Evolutionary conservation across 37 sponge, comb jelly and placozoan species (phyloP), one percentile per base, ranked within the genome.

Genomic region (Chondrosia reniformis): DNA sequence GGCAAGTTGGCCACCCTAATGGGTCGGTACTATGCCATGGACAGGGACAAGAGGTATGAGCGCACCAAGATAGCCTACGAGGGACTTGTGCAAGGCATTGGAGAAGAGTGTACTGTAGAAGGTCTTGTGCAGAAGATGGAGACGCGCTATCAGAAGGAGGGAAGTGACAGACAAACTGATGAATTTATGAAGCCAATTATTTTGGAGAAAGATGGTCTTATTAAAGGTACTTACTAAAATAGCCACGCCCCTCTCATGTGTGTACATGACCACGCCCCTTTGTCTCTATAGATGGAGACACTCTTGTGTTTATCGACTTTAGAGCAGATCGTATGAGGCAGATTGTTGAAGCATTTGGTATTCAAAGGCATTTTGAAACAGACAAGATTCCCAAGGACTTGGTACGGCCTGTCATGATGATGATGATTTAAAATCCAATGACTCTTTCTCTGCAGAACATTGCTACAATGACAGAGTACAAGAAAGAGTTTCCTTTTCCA

Each of bases 11-110:
- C 97, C 24, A 91, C 97, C 12, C 85, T 97, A 15, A 80, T 74
- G 49, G 97, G 97, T 19, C 92, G 97, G 0, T 97, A 97, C 89
- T 97, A 97, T 76, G 97, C 97, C 31, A 97, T 97, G 97, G 97
- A 97, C 83, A 71, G 97, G 76, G 97, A 97, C 87, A 97, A 93
- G 85, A 24, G 93, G 22, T 89, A 89, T 55, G 97, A 97, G 84
- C 78, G 97, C 45, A 94, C 78, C 44, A 87, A 94, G 85, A 59
- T 93, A 0, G 95, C 97, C 0, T 97, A 64, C 63, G 97, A 97
- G 49, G 97, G 90, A 28, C 58, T 97, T 38, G 89, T 88, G 31
- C 76, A 97, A 65, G 92, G 94, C 0, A 80, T 36, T 15, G 97
- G 97, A 32, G 88, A 89, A 63, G 39, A 64, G 21, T 84, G 85